Evolutionary conservation across 1,140 invertebrate species (phyloP).

Genomic region (Drosophila neocordata): DNA sequence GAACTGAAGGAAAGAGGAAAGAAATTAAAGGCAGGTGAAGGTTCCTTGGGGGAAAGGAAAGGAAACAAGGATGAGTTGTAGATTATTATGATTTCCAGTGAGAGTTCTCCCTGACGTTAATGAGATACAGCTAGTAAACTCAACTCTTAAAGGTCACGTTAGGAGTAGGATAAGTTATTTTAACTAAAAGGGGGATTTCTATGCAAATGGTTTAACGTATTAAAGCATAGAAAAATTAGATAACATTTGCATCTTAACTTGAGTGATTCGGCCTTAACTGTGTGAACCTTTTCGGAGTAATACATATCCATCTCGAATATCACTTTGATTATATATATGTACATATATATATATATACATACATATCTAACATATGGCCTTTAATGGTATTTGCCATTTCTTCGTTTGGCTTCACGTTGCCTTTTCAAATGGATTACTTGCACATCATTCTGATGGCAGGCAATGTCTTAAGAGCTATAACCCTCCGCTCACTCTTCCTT

Average conservation of each 20-base stretch:
- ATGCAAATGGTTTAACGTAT: not conserved
- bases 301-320: constrained; percentile 20
- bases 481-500: too few relatives aligned
- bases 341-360: constrained; percentile 2
- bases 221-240: not conserved
- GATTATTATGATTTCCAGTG: not conserved
- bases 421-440: constrained; percentile 49
- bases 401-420: constrained; percentile 18
- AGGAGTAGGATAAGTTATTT: too few relatives aligned
- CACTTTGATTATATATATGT: constrained; percentile 30
- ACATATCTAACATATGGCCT: constrained; percentile 3
- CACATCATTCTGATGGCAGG: constrained; percentile 21
- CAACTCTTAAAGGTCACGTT: too few relatives aligned
- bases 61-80: not conserved
- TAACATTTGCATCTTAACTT: constrained; percentile 7
- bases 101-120: constrained; percentile 3
- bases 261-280: constrained; percentile 7
- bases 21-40: constrained; percentile 12
- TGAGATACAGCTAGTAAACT: not conserved
- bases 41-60: not conserved
- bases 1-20: not conserved
- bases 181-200: not conserved
- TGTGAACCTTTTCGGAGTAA: not conserved
- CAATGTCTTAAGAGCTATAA: constrained; percentile 34
- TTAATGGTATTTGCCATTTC: constrained; percentile 19